phyloP scores from a whole-genome alignment of 2,113 vertebrate genomes.

The Lophura nycthemera region DNA sequence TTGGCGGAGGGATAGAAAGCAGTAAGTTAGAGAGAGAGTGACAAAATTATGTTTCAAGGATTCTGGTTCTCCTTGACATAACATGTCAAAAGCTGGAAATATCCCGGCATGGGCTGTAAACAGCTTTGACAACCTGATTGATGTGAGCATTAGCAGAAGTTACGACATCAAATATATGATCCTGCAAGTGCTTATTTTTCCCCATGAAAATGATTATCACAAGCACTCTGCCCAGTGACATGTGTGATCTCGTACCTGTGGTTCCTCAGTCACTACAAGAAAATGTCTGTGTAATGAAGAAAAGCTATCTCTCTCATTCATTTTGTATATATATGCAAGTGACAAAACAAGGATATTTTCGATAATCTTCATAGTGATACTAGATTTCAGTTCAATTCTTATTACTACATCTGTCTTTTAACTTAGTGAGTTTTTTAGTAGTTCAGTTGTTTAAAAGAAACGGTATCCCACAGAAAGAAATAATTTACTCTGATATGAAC shows the following conservation, averaged over 20 bases:
- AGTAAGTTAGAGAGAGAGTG: neutral
- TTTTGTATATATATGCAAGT: neutral
- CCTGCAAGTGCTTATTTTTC: conserved; percentile 36
- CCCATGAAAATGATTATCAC: conserved; percentile 19
- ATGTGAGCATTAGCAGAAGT: conserved; percentile 38
- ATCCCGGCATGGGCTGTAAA: conserved; percentile 49
- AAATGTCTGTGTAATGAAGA: neutral
- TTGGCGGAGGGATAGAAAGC: neutral
- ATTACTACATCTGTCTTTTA: neutral
- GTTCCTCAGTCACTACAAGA: neutral
- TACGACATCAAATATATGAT: conserved; percentile 24
- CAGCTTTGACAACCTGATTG: conserved; percentile 47
- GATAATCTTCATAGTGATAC: neutral
- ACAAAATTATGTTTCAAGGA: conserved; percentile 4
- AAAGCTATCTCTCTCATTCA: neutral
- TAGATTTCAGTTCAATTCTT: neutral
- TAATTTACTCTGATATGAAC: neutral
- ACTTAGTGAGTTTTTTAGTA: neutral
- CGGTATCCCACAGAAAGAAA: neutral
- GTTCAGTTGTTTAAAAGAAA: neutral
- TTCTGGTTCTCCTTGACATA: conserved; percentile 39
- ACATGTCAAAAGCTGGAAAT: conserved; percentile 10
- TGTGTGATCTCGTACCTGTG: neutral
- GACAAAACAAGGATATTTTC: neutral
- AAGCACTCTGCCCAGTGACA: neutral